Evolutionary conservation across 2,888 invertebrate species (phyloP), one percentile per base, ranked within the genome.

Genomic region (Therioaphis trifolii): DNA sequence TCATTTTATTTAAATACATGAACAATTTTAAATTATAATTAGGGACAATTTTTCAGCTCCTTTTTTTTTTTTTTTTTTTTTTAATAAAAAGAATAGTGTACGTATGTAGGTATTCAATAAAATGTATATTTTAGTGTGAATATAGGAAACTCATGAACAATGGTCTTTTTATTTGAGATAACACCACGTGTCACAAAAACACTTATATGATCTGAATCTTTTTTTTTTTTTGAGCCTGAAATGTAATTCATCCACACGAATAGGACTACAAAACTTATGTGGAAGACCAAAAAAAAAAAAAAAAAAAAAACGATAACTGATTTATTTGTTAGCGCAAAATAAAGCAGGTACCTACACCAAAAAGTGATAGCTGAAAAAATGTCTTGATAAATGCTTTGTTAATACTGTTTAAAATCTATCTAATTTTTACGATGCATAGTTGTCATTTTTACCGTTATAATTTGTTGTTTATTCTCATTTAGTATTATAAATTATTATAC

Each of bases 131-230:
- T 9, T n/a, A 21, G 18, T 55, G 55, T 55, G 55, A 55, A 55
- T 9, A 21, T 21, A 21, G 9, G 5, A 55, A 55, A n/a, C 55
- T 9, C 55, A 9, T 9, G 55, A 55, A 55, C 55, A 55, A 55
- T 21, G 9, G 21, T 55, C 18, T 21, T 55, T 21, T 55, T 55
- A 18, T 49, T 21, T n/a, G 55, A 55, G 21, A 5, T 9, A 0
- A 55, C 55, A 21, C 21, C 55, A 55, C 9, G 55, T 55, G 21
- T 55, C 55, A 21, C 9, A 9, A 55, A 55, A 55, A 55, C 55
- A 55, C 55, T 55, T 55, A 55, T n/a, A n/a, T 55, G 55, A 55
- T 55, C 55, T 21, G 21, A 55, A 21, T 18, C 55, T 55, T 55
- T 55, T n/a, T n/a, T n/a, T n/a, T n/a, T n/a, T n/a, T n/a, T 55